Evolutionary conservation across 1,140 invertebrate genomes (phyloP).

Genomic region (Pachyrhynchus sulphureomaculatus): DNA sequence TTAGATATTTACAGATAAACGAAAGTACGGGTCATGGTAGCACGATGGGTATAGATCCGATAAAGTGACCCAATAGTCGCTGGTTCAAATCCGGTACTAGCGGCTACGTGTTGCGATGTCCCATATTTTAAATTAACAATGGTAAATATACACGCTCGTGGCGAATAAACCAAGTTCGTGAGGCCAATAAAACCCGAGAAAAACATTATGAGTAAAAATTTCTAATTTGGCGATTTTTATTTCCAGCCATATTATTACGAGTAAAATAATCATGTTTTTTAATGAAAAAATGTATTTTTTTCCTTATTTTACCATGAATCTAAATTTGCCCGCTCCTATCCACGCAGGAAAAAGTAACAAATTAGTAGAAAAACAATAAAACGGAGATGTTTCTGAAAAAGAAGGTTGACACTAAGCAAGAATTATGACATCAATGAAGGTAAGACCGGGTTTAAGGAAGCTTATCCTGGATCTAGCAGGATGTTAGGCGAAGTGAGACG

Average conservation of each 20-base stretch:
- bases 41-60: no score
- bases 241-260: not conserved
- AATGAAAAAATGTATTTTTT: no score
- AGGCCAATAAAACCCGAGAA: not conserved
- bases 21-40: no score
- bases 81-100: no score
- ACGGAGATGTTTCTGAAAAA: conserved; percentile 5
- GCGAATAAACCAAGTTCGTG: not conserved
- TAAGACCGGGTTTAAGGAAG: conserved; percentile 16
- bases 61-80: no score
- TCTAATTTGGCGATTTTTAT: not conserved
- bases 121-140: no score
- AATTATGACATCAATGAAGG: conserved; percentile 30
- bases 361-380: conserved; percentile 24
- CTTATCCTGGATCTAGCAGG: conserved; percentile 21
- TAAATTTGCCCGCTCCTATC: not conserved
- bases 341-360: conserved; percentile 2
- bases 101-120: no score
- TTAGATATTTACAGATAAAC: no score
- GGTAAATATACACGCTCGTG: no score
- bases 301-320: no score
- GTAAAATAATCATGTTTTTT: no score
- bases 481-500: conserved; percentile 12
- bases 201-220: not conserved
- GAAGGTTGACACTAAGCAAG: conserved; percentile 28